Percentiles rank a stretch among this genome's conserved stretches.
These are phyloP conservation scores for Chloebia gouldiae DNA, from an alignment of 2,113 vertebrate genomes.

Conservation along the genomic window DNA sequence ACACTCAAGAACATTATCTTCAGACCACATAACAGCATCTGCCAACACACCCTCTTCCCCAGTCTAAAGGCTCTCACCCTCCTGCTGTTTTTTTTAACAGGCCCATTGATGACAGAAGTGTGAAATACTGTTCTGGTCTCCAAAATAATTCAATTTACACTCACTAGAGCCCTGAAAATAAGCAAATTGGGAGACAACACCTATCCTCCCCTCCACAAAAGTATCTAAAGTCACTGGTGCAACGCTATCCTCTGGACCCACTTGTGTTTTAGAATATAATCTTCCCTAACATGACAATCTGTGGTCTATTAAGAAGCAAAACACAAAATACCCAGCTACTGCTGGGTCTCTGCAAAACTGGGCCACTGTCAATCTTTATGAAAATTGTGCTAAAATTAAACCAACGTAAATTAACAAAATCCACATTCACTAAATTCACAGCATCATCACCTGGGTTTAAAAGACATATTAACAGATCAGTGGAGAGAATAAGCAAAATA, in stretches of 20 bases:
- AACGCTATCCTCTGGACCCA: not conserved
- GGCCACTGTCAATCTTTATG: not conserved
- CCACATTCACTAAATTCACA: not conserved
- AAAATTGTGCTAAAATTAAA: not conserved
- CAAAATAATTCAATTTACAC: not conserved
- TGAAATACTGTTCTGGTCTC: not conserved
- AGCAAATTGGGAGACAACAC: not conserved
- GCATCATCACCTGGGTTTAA: not conserved
- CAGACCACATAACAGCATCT: not conserved
- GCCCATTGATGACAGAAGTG: not conserved
- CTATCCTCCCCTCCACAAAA: not conserved
- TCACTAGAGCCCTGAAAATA: not conserved
- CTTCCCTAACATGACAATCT: not conserved
- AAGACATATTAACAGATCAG: not conserved
- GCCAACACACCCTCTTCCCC: not conserved
- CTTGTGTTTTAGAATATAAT: not conserved
- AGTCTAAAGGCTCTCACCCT: not conserved
- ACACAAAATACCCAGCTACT: not conserved
- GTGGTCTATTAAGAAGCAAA: not conserved
- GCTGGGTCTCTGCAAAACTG: not conserved
- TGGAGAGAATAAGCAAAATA: not conserved
- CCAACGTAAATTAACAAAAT: not conserved
- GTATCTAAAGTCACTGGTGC: not conserved
- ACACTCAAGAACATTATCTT: not conserved
- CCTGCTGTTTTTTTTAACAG: not conserved